A percentile compares a stretch with the other conserved stretches of the same genome.
Evolutionary conservation across 2,888 invertebrate genomes (phyloP).

Genomic region (Eupithecia inturbata): DNA sequence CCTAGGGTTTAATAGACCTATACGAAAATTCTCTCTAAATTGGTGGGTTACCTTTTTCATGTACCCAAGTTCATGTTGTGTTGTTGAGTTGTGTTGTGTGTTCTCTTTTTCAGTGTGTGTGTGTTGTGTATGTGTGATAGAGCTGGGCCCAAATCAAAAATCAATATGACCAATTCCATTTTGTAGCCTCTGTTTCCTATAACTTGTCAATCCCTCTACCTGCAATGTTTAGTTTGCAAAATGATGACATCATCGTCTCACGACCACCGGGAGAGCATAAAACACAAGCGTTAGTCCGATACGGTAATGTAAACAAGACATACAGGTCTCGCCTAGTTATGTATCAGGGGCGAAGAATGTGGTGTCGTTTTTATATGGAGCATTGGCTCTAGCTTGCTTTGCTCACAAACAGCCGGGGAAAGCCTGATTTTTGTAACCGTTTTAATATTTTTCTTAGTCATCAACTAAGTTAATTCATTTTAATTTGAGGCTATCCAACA

Average conservation of each 20-base stretch:
- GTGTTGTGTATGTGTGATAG: background rate
- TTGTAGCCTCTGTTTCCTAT: background rate
- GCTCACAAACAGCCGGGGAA: background rate
- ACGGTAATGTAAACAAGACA: constrained; percentile 68
- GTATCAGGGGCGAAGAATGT: constrained; percentile 32
- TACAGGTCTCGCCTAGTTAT: constrained; percentile 51
- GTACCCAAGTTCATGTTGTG: no score
- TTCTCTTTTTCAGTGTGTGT: no score
- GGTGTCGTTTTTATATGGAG: constrained; percentile 25
- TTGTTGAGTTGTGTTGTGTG: no score
- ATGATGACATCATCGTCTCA: constrained; percentile 70
- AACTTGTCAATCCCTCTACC: constrained; percentile 2
- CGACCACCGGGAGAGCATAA: constrained; percentile 74
- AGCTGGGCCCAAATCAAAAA: background rate
- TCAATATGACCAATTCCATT: background rate
- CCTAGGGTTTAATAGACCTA: no score
- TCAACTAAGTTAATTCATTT: no score
- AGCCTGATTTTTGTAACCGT: no score
- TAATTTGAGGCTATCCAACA: no score
- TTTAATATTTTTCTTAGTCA: no score
- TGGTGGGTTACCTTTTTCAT: no score
- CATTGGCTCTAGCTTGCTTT: background rate
- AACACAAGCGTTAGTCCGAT: constrained; percentile 62
- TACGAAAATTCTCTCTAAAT: no score
- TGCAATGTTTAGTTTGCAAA: constrained; percentile 44